Percentiles rank a stretch among this genome's conserved stretches.
phyloP scores from a whole-genome alignment of 1,140 invertebrate genomes.

The Ceratosolen fusciceps region DNA sequence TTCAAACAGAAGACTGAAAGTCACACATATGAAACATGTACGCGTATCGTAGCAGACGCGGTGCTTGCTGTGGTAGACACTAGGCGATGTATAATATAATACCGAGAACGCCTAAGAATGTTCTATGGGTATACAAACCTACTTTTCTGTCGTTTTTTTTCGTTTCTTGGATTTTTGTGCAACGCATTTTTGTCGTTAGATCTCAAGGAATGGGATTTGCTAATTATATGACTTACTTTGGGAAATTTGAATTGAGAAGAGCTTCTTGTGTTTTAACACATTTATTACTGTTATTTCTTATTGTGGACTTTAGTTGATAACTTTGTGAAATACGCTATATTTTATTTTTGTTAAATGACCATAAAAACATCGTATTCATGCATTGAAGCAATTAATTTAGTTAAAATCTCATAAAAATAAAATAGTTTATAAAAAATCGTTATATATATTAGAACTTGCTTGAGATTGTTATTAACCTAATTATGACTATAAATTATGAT shows the following conservation, averaged over 20 bases:
- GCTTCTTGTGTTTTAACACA: background rate
- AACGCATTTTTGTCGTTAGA: background rate
- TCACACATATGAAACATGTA: background rate
- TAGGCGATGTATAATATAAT: constrained; percentile 24
- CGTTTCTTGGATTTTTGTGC: background rate
- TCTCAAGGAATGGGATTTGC: background rate
- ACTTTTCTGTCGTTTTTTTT: constrained; percentile 3
- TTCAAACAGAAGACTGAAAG: background rate
- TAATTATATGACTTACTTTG: background rate
- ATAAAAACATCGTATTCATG: no score
- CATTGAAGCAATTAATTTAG: no score
- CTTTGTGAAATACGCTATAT: background rate
- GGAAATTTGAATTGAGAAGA: background rate
- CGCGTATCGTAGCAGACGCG: background rate
- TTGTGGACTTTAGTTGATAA: background rate
- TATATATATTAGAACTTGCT: no score
- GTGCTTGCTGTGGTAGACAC: constrained; percentile 13
- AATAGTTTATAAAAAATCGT: no score
- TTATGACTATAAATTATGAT: no score
- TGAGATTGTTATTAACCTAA: no score
- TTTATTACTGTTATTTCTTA: background rate
- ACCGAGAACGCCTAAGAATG: background rate
- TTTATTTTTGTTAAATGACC: no score
- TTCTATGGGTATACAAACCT: background rate
- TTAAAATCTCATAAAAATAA: no score